Evolutionary conservation across 2,888 invertebrate species (phyloP), one percentile per base, ranked within the genome.

Genomic region (Mongoloraphidia duomilia): DNA sequence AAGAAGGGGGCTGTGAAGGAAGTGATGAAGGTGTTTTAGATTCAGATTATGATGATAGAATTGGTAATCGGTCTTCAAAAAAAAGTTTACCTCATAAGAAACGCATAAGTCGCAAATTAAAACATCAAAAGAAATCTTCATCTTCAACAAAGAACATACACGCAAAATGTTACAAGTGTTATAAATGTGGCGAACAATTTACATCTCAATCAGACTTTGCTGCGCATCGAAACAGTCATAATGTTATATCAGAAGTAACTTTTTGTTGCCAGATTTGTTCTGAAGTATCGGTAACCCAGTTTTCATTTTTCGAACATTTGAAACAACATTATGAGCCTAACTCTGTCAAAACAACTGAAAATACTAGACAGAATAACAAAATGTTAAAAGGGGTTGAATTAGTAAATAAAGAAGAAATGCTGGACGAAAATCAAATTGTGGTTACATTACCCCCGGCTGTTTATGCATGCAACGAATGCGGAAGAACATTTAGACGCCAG

Each of bases 31-130:
- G 66, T 26, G 55, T 63, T 2, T 63, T 62, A 36, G 61, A 63
- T 11, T 62, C 68, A 2, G 68, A 48, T 14, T 11, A 41, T n/a
- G 48, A 48, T 33, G 48, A 17, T 43, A 64, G 64, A 53, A 61
- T 58, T 43, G 67, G 65, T 49, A 60, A 57, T 39, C 60, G 63
- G 12, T 57, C 63, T 10, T 64, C 64, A 4, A 80, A 80, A 55
- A 81, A 84, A 64, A 83, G 83, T 54, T 66, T 90, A 50, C 90
- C 90, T 1, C 90, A 90, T 63, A 90, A 90, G 64, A 91, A 91
- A 63, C 72, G 90, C 50, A 88, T 90, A 55, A 83, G 89, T 0
- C 72, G 80, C 49, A 89, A 87, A 59, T 67, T 89, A 14, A 80
- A 80, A 58, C 75, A 69, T 54, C 55, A 13, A 40, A 67, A 62